These are phyloP conservation scores for Hirtodrosophila duncani DNA, from an alignment of 2,888 invertebrate genomes.

Conservation along the genomic window DNA sequence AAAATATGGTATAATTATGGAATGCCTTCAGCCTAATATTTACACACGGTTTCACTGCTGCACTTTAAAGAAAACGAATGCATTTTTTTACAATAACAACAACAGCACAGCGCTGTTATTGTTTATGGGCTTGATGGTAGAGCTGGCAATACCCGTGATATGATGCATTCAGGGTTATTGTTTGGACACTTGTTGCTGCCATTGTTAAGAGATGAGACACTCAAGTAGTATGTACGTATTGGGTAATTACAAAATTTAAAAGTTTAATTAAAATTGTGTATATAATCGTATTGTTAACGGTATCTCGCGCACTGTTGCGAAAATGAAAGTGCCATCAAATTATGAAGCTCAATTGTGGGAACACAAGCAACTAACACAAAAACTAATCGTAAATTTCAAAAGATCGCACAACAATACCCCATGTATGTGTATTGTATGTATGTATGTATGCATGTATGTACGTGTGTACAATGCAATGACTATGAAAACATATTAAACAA, in stretches of 20 bases:
- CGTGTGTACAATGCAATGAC: too few relatives aligned
- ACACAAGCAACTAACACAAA: slow-evolving; percentile 7
- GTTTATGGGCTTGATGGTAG: too few relatives aligned
- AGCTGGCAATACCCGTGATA: too few relatives aligned
- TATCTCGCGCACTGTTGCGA: slow-evolving; percentile 27
- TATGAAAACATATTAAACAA: too few relatives aligned
- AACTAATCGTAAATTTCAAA: slow-evolving; percentile 7
- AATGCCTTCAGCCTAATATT: slow-evolving; percentile 28
- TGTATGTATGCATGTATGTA: not conserved
- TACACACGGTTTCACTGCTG: slow-evolving; percentile 61
- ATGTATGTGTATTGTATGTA: not conserved
- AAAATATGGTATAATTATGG: slow-evolving; percentile 18
- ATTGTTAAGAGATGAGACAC: slow-evolving; percentile 22
- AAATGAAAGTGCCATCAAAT: slow-evolving; percentile 37
- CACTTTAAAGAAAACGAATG: slow-evolving; percentile 36
- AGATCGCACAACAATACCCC: slow-evolving; percentile 10
- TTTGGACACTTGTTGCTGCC: slow-evolving; percentile 24
- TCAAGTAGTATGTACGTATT: slow-evolving; percentile 23
- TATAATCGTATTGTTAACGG: slow-evolving; percentile 33
- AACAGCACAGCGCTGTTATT: too few relatives aligned
- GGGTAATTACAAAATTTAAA: slow-evolving; percentile 35
- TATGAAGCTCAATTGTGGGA: slow-evolving; percentile 34
- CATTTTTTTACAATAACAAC: slow-evolving; percentile 9
- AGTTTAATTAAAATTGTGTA: slow-evolving; percentile 43
- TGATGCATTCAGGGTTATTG: too few relatives aligned